Evolutionary conservation across 2,888 invertebrate genomes (phyloP).

Genomic region (Torymus texanus): DNA sequence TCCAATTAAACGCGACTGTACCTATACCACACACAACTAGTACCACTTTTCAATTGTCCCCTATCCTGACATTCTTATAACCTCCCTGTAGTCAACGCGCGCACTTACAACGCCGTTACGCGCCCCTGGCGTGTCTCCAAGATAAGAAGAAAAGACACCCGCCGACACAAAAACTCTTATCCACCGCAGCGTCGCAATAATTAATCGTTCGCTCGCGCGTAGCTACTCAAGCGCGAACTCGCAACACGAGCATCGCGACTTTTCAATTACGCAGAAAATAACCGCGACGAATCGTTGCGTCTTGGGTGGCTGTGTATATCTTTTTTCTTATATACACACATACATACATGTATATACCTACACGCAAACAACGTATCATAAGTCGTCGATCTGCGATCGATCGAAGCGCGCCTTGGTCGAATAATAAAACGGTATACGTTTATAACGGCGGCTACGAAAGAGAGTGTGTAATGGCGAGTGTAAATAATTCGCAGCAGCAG

Average conservation of each 20-base stretch:
- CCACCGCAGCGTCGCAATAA: neutral
- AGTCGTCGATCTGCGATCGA: constrained; percentile 41
- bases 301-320: constrained; percentile 45
- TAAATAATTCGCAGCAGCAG: constrained; percentile 15
- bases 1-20: no score
- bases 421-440: constrained; percentile 20
- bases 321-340: no score
- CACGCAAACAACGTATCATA: neutral
- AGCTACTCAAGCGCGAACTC: constrained; percentile 10
- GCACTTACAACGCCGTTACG: no score
- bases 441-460: neutral
- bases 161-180: no score
- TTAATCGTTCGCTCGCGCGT: constrained; percentile 18
- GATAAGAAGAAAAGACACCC: no score
- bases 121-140: no score
- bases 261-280: constrained; percentile 53
- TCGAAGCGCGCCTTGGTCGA: neutral
- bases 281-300: constrained; percentile 40
- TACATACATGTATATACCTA: neutral
- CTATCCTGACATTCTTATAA: no score
- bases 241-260: constrained; percentile 26
- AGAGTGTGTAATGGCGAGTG: constrained; percentile 1
- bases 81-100: no score
- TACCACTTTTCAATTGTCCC: no score
- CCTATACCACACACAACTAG: no score